Percentiles rank a stretch among this genome's conserved stretches.
phyloP scores from a whole-genome alignment of 2,797 vertebrate species.

The Halcyon smyrnensis region DNA sequence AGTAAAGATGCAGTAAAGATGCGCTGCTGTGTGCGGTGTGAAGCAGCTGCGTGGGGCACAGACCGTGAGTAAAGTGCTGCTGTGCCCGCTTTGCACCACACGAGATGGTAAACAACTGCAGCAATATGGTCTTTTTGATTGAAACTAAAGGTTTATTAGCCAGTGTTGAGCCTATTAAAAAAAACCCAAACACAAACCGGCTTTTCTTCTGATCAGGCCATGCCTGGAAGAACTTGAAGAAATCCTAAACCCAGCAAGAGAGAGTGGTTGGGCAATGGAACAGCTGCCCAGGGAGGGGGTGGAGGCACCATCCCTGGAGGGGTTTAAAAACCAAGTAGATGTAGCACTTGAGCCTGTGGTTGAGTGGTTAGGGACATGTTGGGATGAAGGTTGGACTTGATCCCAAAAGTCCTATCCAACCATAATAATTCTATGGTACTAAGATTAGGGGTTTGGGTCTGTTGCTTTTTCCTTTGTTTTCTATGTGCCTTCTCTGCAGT shows the following conservation, averaged over 20 bases:
- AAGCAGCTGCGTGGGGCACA: background rate
- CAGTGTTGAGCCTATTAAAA: background rate
- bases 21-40: fast-evolving
- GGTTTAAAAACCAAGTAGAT: too few relatives aligned
- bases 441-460: too few relatives aligned
- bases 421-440: too few relatives aligned
- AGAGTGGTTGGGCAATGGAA: too few relatives aligned
- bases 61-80: background rate
- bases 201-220: background rate
- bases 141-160: background rate
- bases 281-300: too few relatives aligned
- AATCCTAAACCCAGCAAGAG: background rate
- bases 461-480: too few relatives aligned
- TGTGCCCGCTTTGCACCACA: background rate
- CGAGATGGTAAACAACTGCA: background rate
- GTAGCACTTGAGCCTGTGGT: too few relatives aligned
- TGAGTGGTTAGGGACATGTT: too few relatives aligned
- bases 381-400: too few relatives aligned
- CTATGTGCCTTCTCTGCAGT: background rate
- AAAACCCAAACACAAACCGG: background rate
- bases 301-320: too few relatives aligned
- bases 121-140: background rate
- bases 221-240: background rate
- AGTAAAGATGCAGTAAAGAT: too few relatives aligned
- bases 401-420: too few relatives aligned